Evolutionary conservation across 2,113 vertebrate species (phyloP), one percentile per base, ranked within the genome.

Genomic region (Fulmarus glacialis): DNA sequence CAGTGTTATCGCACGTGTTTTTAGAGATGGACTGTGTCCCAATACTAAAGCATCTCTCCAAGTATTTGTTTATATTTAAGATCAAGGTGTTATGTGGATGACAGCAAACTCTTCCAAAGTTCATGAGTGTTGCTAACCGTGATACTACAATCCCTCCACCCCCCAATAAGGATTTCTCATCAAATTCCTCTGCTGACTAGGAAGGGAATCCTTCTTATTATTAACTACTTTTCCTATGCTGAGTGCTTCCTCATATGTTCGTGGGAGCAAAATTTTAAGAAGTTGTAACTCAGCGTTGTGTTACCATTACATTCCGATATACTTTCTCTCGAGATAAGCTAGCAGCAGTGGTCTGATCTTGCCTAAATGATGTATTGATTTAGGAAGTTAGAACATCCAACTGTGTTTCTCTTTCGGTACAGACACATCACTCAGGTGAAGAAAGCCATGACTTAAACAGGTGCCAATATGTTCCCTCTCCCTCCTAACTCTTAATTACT

Each of bases 251-350:
- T 63, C 24, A 0, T 9, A 1, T 3, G 7, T 34, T n/a, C 15
- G 5, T 2, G 9, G 53, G 20, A 72, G 62, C 30, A 30, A 52
- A 83, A 32, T 11, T 48, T 42, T 36, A 12, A 6, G 13, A 66
- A 70, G 1, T 1, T 70, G 29, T 34, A 84, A 3, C 52, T 91
- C 45, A 4, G 45, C 0, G 0, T 7, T 82, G 24, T 50, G 42
- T 59, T 87, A 19, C 47, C 5, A 0, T 3, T 30, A 6, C 1
- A 3, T n/a, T 79, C 40, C 10, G 9, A 12, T 4, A 3, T 2
- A 8, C 27, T 10, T 75, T 12, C 53, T 66, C 16, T 67, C 11
- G 79, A 52, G 86, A 63, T 36, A 87, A 82, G 70, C 45, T 19
- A 82, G 53, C 53, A 43, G 53, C 62, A 50, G 36, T 0, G 2